Base-by-base conservation (phyloP, 2,113 vertebrate genomes). In the Triplophysa tibetana region DNA sequence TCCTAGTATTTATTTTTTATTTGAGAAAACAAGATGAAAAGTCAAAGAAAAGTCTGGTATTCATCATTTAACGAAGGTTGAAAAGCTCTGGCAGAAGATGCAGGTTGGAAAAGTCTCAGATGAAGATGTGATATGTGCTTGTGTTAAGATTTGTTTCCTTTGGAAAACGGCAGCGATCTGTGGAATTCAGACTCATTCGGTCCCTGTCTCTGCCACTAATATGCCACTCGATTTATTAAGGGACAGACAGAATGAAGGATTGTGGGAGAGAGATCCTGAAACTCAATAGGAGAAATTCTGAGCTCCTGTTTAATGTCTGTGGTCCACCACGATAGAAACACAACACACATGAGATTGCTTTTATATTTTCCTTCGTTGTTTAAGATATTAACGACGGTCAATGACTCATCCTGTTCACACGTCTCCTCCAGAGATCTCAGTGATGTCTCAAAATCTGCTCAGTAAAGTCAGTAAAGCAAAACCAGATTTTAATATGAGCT, bases 71-170 rank as follows among this genome's bases (percentile, higher is more conserved):
- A 58, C 10, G 45, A 72, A 60, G 2, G 33, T 29, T 66, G 80
- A 65, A 77, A 33, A 8, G 26, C 23, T 58, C 29, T 82, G 80
- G 80, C 80, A 81, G 73, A 65, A 77, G 73, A 81, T 68, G 79
- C 45, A 24, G 63, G 38, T 21, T 70, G 73, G 58, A 81, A 50
- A 19, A 56, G 54, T 64, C 75, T 65, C 33, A 24, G 14, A 50
- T 41, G 67, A 69, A 81, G 21, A 29, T 77, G 70, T 81, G 74
- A 50, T 73, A 72, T 61, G 56, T 62, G 56, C 60, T 23, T 48
- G 63, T 11, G 23, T 21, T 52, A 56, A 61, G 69, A 81, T 68
- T 33, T 73, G 67, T 73, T 82, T 78, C 67, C 54, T 63, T 58
- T 78, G 61, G 75, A 52, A 54, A 56, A 16, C 26, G 33, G 68